A percentile compares a stretch with the other conserved stretches of the same genome.
Evolutionary conservation across 2,888 invertebrate species (phyloP).

Genomic region (Ptychoptera contaminata): DNA sequence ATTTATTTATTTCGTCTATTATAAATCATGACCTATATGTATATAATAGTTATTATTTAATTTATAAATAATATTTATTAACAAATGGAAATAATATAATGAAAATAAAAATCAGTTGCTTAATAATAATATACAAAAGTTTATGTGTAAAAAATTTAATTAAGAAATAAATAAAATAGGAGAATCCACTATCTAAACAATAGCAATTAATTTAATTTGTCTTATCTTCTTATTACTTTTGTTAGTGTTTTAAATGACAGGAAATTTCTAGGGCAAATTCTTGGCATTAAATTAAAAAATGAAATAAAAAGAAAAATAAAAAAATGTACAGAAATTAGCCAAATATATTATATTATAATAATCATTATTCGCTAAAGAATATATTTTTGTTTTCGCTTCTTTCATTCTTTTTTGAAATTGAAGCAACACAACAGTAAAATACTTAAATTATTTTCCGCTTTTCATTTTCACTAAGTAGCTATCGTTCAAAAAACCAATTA

Average conservation of each 20-base stretch:
- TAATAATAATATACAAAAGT: neutral
- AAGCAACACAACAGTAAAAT: too few species aligned
- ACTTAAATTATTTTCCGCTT: too few species aligned
- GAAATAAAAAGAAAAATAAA: neutral
- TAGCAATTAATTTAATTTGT: too few species aligned
- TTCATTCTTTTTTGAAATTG: too few species aligned
- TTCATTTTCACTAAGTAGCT: too few species aligned
- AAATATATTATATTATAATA: too few species aligned
- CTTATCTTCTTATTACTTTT: neutral
- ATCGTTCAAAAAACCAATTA: too few species aligned
- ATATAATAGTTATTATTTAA: neutral
- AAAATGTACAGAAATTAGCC: too few species aligned
- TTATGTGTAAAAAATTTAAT: neutral
- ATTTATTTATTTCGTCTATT: neutral
- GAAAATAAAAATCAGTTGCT: neutral
- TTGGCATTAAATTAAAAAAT: neutral
- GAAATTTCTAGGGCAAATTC: constrained; percentile 4
- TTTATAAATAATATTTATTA: neutral
- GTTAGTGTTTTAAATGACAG: neutral
- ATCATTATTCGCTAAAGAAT: too few species aligned
- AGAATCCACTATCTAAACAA: neutral
- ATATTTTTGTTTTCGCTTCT: too few species aligned
- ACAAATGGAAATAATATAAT: too few species aligned
- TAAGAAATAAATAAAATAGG: neutral
- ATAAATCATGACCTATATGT: neutral